Evolutionary conservation across 2,888 invertebrate species (phyloP).

Genomic region (Elgonia sp.): DNA sequence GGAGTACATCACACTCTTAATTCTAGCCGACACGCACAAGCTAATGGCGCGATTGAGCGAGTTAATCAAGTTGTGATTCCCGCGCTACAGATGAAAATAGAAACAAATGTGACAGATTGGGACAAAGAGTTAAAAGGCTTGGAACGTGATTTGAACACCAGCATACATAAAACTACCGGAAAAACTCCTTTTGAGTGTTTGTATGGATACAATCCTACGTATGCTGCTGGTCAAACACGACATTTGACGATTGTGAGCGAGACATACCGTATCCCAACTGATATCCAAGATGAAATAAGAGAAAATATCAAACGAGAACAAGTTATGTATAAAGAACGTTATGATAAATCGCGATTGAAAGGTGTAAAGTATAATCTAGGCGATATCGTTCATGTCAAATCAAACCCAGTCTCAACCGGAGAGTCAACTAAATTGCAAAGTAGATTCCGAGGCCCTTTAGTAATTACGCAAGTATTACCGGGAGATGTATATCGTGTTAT

Average conservation of each 20-base stretch:
- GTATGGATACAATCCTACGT: not conserved
- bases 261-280: not conserved
- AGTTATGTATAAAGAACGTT: not conserved
- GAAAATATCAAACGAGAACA: not conserved
- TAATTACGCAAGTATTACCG: not conserved
- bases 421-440: not conserved
- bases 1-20: not conserved
- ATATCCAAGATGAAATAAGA: not conserved
- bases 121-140: not conserved
- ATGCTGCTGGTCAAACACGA: not conserved
- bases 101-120: not conserved
- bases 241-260: not conserved
- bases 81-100: not conserved
- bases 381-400: not conserved
- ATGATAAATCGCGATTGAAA: not conserved
- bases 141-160: not conserved
- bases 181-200: not conserved
- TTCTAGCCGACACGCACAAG: conserved; percentile 5
- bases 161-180: not conserved
- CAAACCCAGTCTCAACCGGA: not conserved
- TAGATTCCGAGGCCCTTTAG: not conserved
- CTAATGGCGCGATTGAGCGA: not conserved
- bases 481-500: not conserved
- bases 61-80: conserved; percentile 7
- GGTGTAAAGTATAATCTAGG: not conserved